These are phyloP conservation scores for Galagoides demidoff DNA, from an alignment of 2,797 vertebrate genomes.

Conservation along the genomic window DNA sequence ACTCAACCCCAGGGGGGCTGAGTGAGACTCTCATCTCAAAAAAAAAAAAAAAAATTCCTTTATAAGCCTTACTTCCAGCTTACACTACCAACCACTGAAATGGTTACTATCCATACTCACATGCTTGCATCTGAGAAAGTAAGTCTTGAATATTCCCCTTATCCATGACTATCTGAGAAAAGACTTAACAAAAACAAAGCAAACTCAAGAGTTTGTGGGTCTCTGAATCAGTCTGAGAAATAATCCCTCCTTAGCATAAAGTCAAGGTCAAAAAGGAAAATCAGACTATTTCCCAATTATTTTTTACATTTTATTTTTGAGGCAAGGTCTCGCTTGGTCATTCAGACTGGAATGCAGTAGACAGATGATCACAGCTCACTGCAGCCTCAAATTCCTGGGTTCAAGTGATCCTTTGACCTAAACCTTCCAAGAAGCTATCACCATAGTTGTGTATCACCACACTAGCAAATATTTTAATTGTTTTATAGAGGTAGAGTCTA, in stretches of 20 bases:
- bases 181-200: neutral
- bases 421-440: neutral
- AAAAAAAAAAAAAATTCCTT: neutral
- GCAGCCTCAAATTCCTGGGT: neutral
- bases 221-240: neutral
- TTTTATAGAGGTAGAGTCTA: neutral
- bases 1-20: too few relatives aligned
- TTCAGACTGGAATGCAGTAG: neutral
- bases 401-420: neutral
- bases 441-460: neutral
- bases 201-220: neutral
- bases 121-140: neutral
- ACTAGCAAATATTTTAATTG: neutral
- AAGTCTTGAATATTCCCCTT: neutral
- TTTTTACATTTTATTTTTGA: neutral
- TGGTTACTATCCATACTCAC: neutral
- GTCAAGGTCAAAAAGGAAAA: conserved; percentile 6
- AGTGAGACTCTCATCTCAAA: too few relatives aligned
- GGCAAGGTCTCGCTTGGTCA: neutral
- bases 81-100: neutral
- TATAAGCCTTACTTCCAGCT: neutral
- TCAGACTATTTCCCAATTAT: neutral
- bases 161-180: neutral
- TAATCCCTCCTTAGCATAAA: neutral
- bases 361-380: neutral